phyloP scores from a whole-genome alignment of 2,888 invertebrate genomes.

The Tromatobia lineatoria region DNA sequence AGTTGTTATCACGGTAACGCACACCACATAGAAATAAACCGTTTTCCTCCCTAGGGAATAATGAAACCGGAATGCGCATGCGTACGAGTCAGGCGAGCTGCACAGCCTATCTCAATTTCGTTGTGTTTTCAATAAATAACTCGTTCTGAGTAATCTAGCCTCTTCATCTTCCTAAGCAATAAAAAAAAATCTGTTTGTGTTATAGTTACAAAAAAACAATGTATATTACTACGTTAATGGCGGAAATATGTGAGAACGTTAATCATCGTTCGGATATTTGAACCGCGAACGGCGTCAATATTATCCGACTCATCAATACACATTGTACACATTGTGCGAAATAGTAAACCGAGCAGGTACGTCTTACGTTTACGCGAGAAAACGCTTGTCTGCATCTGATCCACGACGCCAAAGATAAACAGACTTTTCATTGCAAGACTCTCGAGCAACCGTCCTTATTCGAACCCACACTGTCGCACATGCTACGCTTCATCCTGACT shows the following conservation, averaged over 20 bases:
- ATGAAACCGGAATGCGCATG: no score
- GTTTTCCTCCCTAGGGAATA: no score
- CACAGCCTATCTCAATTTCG: no score
- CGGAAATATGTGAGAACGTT: neutral
- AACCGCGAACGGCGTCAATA: slow-evolving; percentile 19
- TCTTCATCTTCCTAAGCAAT: no score
- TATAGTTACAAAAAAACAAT: neutral
- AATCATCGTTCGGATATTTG: slow-evolving; percentile 4
- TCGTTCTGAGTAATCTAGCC: no score
- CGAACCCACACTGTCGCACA: slow-evolving; percentile 8
- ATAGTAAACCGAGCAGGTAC: neutral
- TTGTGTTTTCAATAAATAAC: no score
- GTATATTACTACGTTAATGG: neutral
- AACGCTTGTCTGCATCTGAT: slow-evolving; percentile 5
- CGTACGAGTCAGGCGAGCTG: no score
- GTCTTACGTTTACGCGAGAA: neutral
- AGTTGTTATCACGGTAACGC: no score
- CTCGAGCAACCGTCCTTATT: neutral
- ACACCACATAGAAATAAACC: no score
- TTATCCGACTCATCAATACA: slow-evolving; percentile 16
- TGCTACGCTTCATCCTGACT: neutral
- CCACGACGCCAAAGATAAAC: neutral
- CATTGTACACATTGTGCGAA: neutral
- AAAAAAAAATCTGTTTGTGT: neutral
- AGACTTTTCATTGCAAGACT: neutral